phyloP scores from a whole-genome alignment of 2,888 invertebrate species.

The Caenorhabditis parvicauda region DNA sequence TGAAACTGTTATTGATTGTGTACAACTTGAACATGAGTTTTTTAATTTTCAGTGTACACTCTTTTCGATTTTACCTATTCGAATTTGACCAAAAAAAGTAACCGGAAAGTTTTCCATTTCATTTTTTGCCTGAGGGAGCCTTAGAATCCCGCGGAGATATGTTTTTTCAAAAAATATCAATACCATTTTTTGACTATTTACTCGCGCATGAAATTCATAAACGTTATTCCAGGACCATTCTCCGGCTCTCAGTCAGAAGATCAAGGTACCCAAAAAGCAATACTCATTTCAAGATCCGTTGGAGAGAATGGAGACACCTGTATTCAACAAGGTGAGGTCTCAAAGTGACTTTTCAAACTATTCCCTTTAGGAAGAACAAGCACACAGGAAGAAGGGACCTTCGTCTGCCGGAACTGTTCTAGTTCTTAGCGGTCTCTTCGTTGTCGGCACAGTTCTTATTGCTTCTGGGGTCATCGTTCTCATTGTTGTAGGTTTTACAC shows the following conservation, averaged over 20 bases:
- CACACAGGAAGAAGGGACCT: constrained; percentile 52
- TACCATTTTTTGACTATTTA: too few relatives aligned
- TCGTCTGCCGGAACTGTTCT: constrained; percentile 59
- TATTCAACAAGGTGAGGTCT: constrained; percentile 46
- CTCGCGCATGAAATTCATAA: too few relatives aligned
- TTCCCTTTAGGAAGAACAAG: constrained; percentile 39
- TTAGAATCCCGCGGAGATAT: too few relatives aligned
- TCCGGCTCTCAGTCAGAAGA: constrained; percentile 43
- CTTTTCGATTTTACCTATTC: neutral
- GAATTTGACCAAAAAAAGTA: too few relatives aligned
- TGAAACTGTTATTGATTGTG: neutral
- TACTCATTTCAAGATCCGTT: constrained; percentile 54
- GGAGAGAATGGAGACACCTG: constrained; percentile 50
- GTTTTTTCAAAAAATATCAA: too few relatives aligned
- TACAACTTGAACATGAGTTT: neutral
- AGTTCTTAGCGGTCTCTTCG: constrained; percentile 57
- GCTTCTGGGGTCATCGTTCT: constrained; percentile 57
- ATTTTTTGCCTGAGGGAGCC: too few relatives aligned
- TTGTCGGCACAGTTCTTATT: constrained; percentile 55
- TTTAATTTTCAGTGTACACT: neutral
- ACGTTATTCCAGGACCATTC: constrained; percentile 44
- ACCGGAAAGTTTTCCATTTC: too few relatives aligned
- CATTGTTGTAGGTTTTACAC: constrained; percentile 43
- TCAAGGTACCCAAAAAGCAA: constrained; percentile 45
- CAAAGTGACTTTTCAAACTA: neutral